Evolutionary conservation across 2,113 vertebrate species (phyloP).

Genomic region (Phrynosoma blainvillii): DNA sequence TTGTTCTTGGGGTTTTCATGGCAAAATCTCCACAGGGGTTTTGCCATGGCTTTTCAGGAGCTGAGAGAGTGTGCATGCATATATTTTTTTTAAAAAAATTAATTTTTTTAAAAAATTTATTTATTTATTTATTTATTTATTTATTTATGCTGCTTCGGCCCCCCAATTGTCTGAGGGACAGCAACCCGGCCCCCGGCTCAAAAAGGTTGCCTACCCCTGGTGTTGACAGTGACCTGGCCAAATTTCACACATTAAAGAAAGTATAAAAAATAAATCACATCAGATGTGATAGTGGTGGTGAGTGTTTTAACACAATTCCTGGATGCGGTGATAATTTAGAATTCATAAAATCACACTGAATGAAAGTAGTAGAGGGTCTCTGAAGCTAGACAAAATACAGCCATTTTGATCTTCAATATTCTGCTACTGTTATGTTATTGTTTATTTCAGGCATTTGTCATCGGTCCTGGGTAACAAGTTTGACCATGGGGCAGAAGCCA

Average conservation of each 20-base stretch:
- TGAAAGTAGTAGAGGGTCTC: neutral
- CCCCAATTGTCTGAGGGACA: too few species aligned
- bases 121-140: too few species aligned
- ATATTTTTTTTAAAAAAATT: too few species aligned
- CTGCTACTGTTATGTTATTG: neutral
- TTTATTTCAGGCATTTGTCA: conserved; percentile 86
- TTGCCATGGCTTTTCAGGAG: too few species aligned
- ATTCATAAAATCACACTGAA: neutral
- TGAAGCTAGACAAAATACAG: neutral
- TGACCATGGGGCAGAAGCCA: conserved; percentile 95
- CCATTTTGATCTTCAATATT: neutral
- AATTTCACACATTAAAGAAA: conserved; percentile 25
- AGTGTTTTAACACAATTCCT: neutral
- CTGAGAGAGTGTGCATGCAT: too few species aligned
- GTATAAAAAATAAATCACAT: neutral
- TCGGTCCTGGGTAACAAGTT: conserved; percentile 93
- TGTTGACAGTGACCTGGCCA: conserved; percentile 9
- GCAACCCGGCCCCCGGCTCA: too few species aligned
- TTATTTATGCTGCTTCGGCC: too few species aligned
- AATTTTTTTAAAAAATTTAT: too few species aligned
- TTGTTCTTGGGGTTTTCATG: too few species aligned
- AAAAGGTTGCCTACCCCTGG: too few species aligned
- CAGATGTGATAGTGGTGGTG: neutral
- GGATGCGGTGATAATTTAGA: conserved; percentile 23
- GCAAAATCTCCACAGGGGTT: too few species aligned